Base-by-base conservation (phyloP, 2,797 vertebrate species). In the Leucoraja ocellata region DNA sequence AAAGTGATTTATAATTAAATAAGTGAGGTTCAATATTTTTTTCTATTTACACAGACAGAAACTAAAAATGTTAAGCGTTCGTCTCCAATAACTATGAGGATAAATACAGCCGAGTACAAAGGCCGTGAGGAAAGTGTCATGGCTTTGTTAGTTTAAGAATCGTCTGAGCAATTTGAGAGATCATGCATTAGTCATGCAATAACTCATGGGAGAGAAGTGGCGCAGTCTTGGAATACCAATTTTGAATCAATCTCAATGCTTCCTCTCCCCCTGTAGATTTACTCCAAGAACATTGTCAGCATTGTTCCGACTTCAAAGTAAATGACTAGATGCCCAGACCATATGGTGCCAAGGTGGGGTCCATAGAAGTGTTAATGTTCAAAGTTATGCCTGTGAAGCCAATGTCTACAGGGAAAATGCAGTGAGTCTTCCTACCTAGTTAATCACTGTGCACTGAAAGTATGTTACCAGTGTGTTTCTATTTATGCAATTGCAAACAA, bases 401-500 rank as follows among this genome's bases (percentile, higher is more conserved):
- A 68, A 92, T 92, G 68, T 76, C 90, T 92, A 76, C 68, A 92
- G 90, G 84, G 71, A 92, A 92, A 92, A 54, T 73, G 25, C 71
- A 74, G 71, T 76, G 71, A 25, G 73, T 92, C 90, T 92, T 92
- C 71, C 65, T 92, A 92, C 90, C 90, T 92, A 73, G 68, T 74
- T 91, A 92, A 74, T 92, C 90, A 76, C 46, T 76, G 71, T 76
- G 58, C 36, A 58, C 90, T 54, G 90, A 74, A 92, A 92, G 90
- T 92, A 92, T 92, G 90, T 16, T 92, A 92, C 90, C 90, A 95
- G 95, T 95, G 96, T 94, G 96, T 95, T 96, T 96, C 97, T 97
- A 97, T 97, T 97, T 97, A 96, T 97, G 96, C 96, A 95, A 95
- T 96, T 96, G 96, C 95, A 95, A 93, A 94, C 95, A 95, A 97